These are phyloP conservation scores for Rhagonycha lutea DNA, from an alignment of 2,888 invertebrate species.

Conservation along the genomic window DNA sequence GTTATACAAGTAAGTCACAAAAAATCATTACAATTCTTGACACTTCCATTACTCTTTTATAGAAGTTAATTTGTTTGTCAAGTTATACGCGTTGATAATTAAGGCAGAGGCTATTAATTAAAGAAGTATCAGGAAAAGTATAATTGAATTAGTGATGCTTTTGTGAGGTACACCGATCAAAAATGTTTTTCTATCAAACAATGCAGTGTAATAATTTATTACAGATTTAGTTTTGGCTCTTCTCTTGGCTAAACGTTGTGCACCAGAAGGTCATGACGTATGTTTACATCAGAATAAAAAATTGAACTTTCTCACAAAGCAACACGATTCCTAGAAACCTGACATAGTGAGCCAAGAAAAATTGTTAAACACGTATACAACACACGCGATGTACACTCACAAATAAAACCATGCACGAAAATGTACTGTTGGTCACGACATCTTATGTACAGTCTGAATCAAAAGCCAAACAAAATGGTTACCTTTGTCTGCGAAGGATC, in stretches of 20 bases:
- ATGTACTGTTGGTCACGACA: slow-evolving; percentile 51
- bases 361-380: slow-evolving; percentile 53
- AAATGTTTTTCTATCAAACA: not conserved
- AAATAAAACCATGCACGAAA: slow-evolving; percentile 47
- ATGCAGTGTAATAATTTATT: not conserved
- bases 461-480: slow-evolving; percentile 22
- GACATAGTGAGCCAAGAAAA: slow-evolving; percentile 56
- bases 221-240: not conserved
- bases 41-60: not conserved
- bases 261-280: slow-evolving; percentile 43
- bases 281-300: slow-evolving; percentile 45
- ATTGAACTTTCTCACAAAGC: slow-evolving; percentile 55
- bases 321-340: slow-evolving; percentile 55
- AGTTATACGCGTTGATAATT: not conserved
- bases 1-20: not conserved
- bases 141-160: not conserved
- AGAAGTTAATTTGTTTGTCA: not conserved
- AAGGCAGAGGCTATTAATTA: not conserved
- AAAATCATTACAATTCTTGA: not conserved
- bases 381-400: slow-evolving; percentile 54
- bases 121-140: not conserved
- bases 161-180: not conserved
- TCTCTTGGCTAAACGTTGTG: slow-evolving; percentile 8
- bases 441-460: slow-evolving; percentile 32
- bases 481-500: not conserved